Evolutionary conservation across 1,140 invertebrate species (phyloP), one percentile per base, ranked within the genome.

Genomic region (Aphelinus certus): DNA sequence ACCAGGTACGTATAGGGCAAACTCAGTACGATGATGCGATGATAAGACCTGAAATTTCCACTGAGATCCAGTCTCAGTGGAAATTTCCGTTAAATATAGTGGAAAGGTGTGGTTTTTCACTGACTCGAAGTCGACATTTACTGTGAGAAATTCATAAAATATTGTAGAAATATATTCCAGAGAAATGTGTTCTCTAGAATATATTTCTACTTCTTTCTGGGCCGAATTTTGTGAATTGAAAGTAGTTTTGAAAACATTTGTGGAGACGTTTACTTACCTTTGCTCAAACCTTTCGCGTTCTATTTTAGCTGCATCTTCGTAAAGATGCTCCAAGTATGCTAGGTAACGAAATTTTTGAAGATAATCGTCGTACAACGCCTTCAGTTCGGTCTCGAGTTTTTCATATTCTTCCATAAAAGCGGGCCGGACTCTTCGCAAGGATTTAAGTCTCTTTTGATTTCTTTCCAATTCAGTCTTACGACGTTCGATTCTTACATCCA

Each of bases 401-500:
- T 98, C 96, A 86, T 98, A 97, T 86, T 99, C 98, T 81, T 98
- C 95, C 92, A 99, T 94, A 85, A 98, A 99, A 0, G 97, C 97
- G 3, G 98, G 98, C 60, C 98, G 95, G 78, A 99, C 97, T 92
- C 97, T 97, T 85, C 96, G 95, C 79, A 99, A 89, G 0, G 97
- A 96, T 82, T 95, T 92, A 56, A 99, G 87, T 69, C 98, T 88
- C 86, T 99, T 99, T 82, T 97, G 94, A 82, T 96, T 97, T 76
- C 98, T 89, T 77, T 98, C 96, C 64, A 98, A 89, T 84, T 99
- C 98, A 3, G 92, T 91, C 79, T 92, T 91, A 78, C 96, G 93
- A 62, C 97, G 94, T 83, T 98, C 96, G 76, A 99, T 95, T 89
- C 98, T 98, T 1, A 91, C 90, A 79, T 97, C 96, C 0, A 99